Base-by-base conservation (phyloP, 2,888 invertebrate species). In the Spatulosminthurus flaviceps region DNA sequence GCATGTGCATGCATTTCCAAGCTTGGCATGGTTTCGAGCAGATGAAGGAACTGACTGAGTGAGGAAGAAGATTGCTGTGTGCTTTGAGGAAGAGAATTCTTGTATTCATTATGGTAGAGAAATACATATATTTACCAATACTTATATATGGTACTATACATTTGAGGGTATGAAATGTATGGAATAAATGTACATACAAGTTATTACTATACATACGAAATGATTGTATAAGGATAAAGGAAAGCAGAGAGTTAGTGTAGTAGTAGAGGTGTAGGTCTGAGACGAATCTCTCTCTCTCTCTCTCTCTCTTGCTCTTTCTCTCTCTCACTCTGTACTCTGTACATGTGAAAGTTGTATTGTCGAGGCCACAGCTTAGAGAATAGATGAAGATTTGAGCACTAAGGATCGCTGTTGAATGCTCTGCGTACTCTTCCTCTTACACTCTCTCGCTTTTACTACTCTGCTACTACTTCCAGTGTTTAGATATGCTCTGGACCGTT, bases 311-410 rank as follows among this genome's bases (percentile, higher is more conserved):
- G n/a, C 51, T 64, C 9, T 34, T 9, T 34, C 34, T 34, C 34
- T 34, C 9, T 34, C 51, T 51, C 51, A 11, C 7, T 2, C 51
- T 51, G n/a, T n/a, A n/a, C n/a, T 51, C 51, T 51, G 51, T 51
- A 51, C 16, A 42, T 21, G 42, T 34, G 64, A 61, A 29, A 51
- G 64, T 70, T 72, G 78, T 78, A 73, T 73, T 78, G 72, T 78
- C 72, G 78, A 28, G 51, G 66, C 66, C 72, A 73, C 78, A 72
- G 73, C 72, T 78, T 78, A 78, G 72, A 78, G 78, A 78, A 78
- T 78, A 72, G 78, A 78, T 78, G 78, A 78, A 78, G 78, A 78
- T 78, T 78, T 78, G 78, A 72, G 78, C 78, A 78, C 28, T 64
- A 71, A 78, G 78, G 60, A 69, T 77, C 66, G 61, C 26, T 71